These are phyloP conservation scores for Drosophila silvestris DNA, from an alignment of 2,888 invertebrate genomes.

Conservation along the genomic window DNA sequence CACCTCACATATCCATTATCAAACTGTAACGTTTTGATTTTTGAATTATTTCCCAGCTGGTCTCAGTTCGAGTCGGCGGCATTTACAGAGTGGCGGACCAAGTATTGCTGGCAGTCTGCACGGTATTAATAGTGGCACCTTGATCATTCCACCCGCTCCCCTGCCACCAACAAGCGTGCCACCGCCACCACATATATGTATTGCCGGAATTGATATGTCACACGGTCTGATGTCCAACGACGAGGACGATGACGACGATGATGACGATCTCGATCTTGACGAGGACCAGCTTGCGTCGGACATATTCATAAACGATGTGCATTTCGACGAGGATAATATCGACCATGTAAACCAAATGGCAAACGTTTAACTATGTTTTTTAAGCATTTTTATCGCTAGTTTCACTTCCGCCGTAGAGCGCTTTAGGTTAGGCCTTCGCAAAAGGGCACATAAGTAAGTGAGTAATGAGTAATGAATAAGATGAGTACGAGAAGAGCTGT, in stretches of 20 bases:
- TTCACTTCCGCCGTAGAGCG: conserved; percentile 64
- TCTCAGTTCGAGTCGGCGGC: conserved; percentile 85
- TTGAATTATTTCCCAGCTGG: conserved; percentile 67
- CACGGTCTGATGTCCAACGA: conserved; percentile 80
- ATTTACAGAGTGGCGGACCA: conserved; percentile 84
- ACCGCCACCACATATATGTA: conserved; percentile 85
- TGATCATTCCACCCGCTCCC: conserved; percentile 85
- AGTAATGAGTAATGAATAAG: conserved; percentile 10
- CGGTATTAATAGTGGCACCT: conserved; percentile 84
- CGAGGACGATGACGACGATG: conserved; percentile 80
- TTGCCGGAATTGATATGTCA: conserved; percentile 82
- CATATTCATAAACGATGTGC: conserved; percentile 84
- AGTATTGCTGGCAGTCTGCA: conserved; percentile 85
- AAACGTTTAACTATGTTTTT: conserved; percentile 83
- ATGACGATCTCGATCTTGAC: conserved; percentile 79
- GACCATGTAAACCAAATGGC: conserved; percentile 84
- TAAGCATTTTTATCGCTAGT: conserved; percentile 70
- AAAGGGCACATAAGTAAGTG: conserved; percentile 25
- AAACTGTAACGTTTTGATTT: not conserved
- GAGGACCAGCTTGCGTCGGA: conserved; percentile 82
- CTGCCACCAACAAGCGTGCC: conserved; percentile 85
- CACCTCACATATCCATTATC: not conserved
- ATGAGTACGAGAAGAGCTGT: conserved; percentile 8
- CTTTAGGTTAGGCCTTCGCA: conserved; percentile 67
- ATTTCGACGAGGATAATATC: conserved; percentile 80